Conservation (phyloP, 2,113 vertebrate genomes). For the Bubalus kerabau region DNA sequence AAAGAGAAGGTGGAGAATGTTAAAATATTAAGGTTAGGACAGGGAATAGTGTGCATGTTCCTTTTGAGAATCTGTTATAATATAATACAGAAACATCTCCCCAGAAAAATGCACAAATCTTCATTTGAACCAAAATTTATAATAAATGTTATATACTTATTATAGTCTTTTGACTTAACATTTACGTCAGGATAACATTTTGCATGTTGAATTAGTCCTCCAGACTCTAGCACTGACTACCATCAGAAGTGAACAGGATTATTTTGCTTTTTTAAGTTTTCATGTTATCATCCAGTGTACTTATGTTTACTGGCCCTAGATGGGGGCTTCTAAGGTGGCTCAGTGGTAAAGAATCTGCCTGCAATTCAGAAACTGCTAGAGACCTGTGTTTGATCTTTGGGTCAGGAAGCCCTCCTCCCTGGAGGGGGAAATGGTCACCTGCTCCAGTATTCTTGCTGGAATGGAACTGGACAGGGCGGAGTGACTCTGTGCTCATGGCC, state of each 20-base stretch:
- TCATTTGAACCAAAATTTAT: background rate
- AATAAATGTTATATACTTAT: background rate
- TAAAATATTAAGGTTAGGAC: background rate
- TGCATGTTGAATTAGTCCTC: background rate
- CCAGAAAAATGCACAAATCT: background rate
- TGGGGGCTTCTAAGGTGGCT: background rate
- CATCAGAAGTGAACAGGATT: background rate
- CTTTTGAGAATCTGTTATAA: background rate
- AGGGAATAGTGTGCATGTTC: background rate
- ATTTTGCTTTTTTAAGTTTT: background rate
- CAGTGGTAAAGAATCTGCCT: background rate
- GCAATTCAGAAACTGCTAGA: background rate
- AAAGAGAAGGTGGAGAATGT: background rate
- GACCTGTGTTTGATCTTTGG: background rate
- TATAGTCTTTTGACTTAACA: background rate
- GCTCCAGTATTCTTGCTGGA: background rate
- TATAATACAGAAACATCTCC: background rate
- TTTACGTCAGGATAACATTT: background rate
- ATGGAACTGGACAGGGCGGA: rapidly evolving
- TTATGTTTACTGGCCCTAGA: background rate
- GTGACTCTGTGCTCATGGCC: background rate
- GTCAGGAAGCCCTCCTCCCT: background rate
- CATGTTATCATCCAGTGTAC: background rate
- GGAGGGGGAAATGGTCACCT: background rate
- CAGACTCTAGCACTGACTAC: background rate